phyloP scores from a whole-genome alignment of 2,888 invertebrate genomes.

The Venustoraphidia nigricollis region DNA sequence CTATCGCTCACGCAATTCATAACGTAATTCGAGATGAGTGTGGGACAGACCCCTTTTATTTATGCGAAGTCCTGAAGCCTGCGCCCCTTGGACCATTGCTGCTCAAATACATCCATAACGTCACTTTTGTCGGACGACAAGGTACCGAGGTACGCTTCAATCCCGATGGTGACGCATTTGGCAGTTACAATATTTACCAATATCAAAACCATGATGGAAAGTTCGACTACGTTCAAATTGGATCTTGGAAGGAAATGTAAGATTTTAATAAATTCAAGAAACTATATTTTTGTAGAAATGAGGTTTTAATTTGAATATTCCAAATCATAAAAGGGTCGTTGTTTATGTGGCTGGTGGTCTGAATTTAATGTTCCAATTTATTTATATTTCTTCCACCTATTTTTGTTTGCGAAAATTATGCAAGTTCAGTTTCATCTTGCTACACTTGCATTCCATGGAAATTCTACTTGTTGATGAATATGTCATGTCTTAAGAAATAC shows the following conservation, averaged over 20 bases:
- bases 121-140: slow-evolving; percentile 23
- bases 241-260: slow-evolving; percentile 40
- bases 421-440: no score
- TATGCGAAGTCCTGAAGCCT: slow-evolving; percentile 30
- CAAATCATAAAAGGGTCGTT: neutral
- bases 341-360: no score
- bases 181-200: slow-evolving; percentile 55
- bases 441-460: no score
- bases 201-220: slow-evolving; percentile 37
- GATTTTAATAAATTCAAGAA: slow-evolving; percentile 13
- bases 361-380: no score
- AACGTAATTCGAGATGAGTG: slow-evolving; percentile 44
- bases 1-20: slow-evolving; percentile 56
- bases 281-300: neutral
- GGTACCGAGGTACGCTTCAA: slow-evolving; percentile 35
- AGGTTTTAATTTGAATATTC: neutral
- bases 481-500: no score
- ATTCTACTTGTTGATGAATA: no score
- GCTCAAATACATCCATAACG: slow-evolving; percentile 43
- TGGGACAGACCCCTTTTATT: slow-evolving; percentile 21
- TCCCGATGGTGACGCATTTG: slow-evolving; percentile 48
- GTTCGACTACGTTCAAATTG: slow-evolving; percentile 41
- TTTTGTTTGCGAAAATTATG: no score
- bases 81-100: slow-evolving; percentile 38
- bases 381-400: no score